A percentile compares a stretch with the other conserved stretches of the same genome.
Evolutionary conservation across 2,797 vertebrate genomes (phyloP).

Genomic region (Cichlasoma orientale): DNA sequence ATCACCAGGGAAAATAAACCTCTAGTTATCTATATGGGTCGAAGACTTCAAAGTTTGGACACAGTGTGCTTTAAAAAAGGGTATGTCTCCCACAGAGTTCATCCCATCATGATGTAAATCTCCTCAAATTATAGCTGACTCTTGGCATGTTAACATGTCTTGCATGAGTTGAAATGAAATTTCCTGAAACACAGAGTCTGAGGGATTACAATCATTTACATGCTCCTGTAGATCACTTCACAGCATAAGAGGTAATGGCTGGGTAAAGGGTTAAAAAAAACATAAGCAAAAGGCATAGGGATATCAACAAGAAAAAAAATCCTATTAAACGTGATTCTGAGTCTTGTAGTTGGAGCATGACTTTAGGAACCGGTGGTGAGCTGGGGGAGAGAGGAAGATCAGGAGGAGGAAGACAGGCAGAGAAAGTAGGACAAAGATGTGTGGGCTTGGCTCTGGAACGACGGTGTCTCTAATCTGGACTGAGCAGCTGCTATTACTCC

Average conservation of each 20-base stretch:
- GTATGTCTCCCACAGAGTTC: background rate
- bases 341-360: constrained; percentile 47
- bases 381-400: constrained; percentile 30
- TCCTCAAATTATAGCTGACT: background rate
- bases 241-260: constrained; percentile 9
- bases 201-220: background rate
- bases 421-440: constrained; percentile 76
- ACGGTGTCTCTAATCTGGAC: constrained; percentile 75
- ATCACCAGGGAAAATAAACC: background rate
- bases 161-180: background rate
- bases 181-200: background rate
- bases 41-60: background rate
- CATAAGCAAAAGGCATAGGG: background rate
- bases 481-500: constrained; percentile 79
- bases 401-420: constrained; percentile 28
- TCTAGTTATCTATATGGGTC: background rate
- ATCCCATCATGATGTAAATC: background rate
- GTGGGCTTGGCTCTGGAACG: constrained; percentile 67
- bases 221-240: background rate
- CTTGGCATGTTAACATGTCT: background rate
- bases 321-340: constrained; percentile 20
- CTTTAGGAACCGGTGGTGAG: constrained; percentile 36
- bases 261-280: background rate
- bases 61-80: background rate
- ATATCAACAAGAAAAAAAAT: background rate